phyloP scores from a whole-genome alignment of 2,888 invertebrate species.

The Candidula unifasciata region DNA sequence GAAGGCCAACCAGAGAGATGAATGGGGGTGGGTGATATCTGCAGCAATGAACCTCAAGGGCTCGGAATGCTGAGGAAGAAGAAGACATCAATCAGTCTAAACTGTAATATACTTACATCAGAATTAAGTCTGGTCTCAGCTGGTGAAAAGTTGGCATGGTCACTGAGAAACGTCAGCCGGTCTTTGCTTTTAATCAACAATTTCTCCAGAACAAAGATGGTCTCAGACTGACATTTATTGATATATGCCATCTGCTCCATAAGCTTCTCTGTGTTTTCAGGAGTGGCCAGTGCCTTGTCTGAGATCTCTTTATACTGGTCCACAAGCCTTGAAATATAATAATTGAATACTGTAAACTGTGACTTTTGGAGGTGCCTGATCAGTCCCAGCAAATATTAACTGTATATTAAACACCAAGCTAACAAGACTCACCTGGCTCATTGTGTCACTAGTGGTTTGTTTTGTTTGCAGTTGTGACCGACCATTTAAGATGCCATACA shows the following conservation, averaged over 20 bases:
- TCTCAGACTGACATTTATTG: slow-evolving; percentile 85
- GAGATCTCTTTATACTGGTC: slow-evolving; percentile 90
- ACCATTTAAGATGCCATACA: no score
- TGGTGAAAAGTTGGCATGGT: slow-evolving; percentile 88
- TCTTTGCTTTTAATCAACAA: slow-evolving; percentile 81
- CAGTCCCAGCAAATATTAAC: no score
- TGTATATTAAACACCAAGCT: no score
- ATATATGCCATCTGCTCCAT: slow-evolving; percentile 90
- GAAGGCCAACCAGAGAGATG: no score
- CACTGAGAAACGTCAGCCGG: slow-evolving; percentile 87
- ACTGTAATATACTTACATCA: slow-evolving; percentile 43
- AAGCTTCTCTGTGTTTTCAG: slow-evolving; percentile 89
- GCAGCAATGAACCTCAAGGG: no score
- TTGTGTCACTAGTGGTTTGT: no score
- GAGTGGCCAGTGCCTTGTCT: slow-evolving; percentile 87
- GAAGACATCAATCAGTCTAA: no score
- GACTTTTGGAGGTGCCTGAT: no score
- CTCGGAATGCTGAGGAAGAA: no score
- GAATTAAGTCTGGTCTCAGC: slow-evolving; percentile 93
- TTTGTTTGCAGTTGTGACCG: no score
- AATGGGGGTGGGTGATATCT: no score
- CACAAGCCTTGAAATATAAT: slow-evolving; percentile 82
- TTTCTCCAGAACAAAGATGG: slow-evolving; percentile 86
- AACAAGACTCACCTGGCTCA: no score
- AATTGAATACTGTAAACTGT: neutral